A percentile compares a stretch with the other conserved stretches of the same genome.
phyloP scores from a whole-genome alignment of 2,888 invertebrate species.

The Pelosia muscerda region DNA sequence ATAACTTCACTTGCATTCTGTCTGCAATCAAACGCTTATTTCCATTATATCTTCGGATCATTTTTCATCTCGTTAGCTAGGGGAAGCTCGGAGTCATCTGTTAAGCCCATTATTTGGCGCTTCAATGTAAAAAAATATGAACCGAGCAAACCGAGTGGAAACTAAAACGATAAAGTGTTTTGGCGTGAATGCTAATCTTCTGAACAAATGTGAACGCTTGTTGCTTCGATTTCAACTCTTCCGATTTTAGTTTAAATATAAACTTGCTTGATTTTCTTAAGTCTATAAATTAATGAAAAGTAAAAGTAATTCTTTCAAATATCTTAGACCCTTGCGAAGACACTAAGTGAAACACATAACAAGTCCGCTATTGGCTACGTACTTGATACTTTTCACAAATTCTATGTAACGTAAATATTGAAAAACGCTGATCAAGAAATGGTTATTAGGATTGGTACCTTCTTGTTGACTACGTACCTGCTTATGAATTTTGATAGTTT shows the following conservation, averaged over 20 bases:
- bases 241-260: neutral
- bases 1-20: constrained; percentile 30
- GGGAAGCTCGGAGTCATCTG: constrained; percentile 59
- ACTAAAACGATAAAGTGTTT: constrained; percentile 55
- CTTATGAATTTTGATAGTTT: no score
- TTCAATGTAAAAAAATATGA: constrained; percentile 61
- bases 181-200: constrained; percentile 38
- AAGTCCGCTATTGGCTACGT: no score
- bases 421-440: no score
- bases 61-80: constrained; percentile 63
- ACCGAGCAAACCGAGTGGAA: constrained; percentile 62
- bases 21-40: constrained; percentile 42
- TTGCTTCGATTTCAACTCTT: neutral
- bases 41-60: constrained; percentile 43
- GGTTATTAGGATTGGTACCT: no score
- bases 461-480: no score
- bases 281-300: no score
- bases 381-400: no score
- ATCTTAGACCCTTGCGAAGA: no score
- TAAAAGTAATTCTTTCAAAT: no score
- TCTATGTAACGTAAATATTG: no score
- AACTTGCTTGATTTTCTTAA: no score
- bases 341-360: no score
- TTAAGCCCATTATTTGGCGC: constrained; percentile 62
- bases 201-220: constrained; percentile 17